Base-by-base conservation (phyloP, 2,113 vertebrate genomes). In the Amazona guildingii region DNA sequence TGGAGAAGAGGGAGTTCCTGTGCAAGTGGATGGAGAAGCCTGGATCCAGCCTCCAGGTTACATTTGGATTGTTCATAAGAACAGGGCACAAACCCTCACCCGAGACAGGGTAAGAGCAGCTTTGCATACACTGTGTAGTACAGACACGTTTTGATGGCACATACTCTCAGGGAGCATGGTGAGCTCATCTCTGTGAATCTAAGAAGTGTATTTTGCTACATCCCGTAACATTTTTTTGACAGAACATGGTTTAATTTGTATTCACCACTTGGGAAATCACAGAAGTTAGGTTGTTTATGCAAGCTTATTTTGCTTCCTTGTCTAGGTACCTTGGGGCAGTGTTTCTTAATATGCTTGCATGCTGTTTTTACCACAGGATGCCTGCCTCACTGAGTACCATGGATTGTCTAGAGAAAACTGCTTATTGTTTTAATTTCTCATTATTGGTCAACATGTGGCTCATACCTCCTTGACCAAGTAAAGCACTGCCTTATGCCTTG, bases 21-120 rank as follows among this genome's bases (percentile, higher is more conserved):
- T 99, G 41, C 99, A 99, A 98, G 99, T 99, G 97, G 99, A 99
- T 11, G 99, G 99, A n/a, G 99, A 99, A 95, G 99, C 99, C 29
- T 99, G 99, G 99, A 96, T 99, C 82, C 99, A 99, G 77, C 99
- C 99, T 9, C 99, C 99, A 0, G 99, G 99, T 14, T 99, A 99
- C 97, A 99, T 99, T 72, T 98, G 98, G 80, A 99, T 99, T 75
- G 91, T 99, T 86, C 99, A 99, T 97, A 99, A 99, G 98, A 99
- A 99, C 97, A 98, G 99, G 69, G 99, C 99, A 3, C 99, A 99
- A 96, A 99, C 99, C 5, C 98, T 99, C 72, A 99, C 99, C 74
- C 98, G 99, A 95, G 99, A 99, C 95, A 95, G 99, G 95, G 99
- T 99, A 97, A 98, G 97, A 77, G 17, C 49, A 61, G 57, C 63